Conservation (phyloP, 2,113 vertebrate genomes). For the Phoxinus phoxinus region DNA sequence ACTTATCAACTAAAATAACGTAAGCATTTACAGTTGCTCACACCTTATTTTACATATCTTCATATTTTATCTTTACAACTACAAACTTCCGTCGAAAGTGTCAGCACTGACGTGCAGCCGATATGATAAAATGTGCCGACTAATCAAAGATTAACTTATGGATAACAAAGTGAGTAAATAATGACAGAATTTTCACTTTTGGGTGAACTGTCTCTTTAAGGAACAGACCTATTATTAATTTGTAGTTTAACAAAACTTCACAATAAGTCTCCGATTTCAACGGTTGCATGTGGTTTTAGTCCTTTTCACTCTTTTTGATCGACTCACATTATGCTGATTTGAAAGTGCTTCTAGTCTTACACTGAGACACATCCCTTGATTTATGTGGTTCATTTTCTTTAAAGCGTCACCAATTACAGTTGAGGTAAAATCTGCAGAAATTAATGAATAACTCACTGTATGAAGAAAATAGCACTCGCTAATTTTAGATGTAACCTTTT, state of each 20-base stretch:
- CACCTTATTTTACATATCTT: not conserved
- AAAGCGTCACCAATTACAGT: not conserved
- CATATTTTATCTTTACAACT: not conserved
- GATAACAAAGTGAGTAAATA: too few species aligned
- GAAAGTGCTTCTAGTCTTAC: not conserved
- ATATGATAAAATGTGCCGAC: not conserved
- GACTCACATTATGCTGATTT: not conserved
- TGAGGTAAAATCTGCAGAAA: not conserved
- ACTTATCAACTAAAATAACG: not conserved
- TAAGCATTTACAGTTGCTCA: not conserved
- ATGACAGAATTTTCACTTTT: not conserved
- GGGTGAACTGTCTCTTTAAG: not conserved
- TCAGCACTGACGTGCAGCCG: not conserved
- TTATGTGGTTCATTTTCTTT: not conserved
- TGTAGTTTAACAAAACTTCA: not conserved
- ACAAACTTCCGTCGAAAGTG: not conserved
- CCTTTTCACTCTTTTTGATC: not conserved
- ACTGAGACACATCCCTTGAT: not conserved
- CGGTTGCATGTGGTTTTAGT: not conserved
- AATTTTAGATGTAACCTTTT: constrained; percentile 4
- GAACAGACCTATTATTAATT: not conserved
- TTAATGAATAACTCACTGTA: not conserved
- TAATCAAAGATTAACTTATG: not conserved
- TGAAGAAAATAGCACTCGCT: not conserved
- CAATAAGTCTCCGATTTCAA: not conserved